These are phyloP conservation scores for Triops cancriformis DNA, from an alignment of 1,140 invertebrate species.

Conservation along the genomic window DNA sequence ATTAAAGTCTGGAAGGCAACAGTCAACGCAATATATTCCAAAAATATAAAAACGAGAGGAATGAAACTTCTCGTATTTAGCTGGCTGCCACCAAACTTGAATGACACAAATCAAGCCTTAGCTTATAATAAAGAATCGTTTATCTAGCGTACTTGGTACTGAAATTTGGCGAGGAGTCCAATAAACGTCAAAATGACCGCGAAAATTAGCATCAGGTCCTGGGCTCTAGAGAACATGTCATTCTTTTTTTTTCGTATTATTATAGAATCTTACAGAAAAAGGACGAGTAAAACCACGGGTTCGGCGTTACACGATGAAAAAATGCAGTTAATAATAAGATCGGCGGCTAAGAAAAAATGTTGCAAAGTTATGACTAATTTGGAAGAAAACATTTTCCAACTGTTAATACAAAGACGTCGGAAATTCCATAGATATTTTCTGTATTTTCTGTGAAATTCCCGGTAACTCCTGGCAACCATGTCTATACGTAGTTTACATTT, in stretches of 20 bases:
- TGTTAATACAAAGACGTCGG: not conserved
- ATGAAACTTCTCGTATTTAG: not conserved
- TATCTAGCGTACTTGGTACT: not conserved
- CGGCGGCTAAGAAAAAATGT: not conserved
- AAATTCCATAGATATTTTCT: not conserved
- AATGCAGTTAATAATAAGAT: not conserved
- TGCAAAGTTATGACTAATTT: not conserved
- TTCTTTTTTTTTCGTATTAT: not conserved
- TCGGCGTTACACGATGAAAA: not conserved
- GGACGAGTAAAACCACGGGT: not conserved
- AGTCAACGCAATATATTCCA: not conserved
- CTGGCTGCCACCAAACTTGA: not conserved
- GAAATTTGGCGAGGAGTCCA: not conserved
- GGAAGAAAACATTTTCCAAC: not conserved
- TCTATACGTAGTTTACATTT: not conserved
- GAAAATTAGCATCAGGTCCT: not conserved
- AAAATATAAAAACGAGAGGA: not conserved
- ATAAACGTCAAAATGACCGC: not conserved
- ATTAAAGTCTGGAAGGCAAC: not conserved
- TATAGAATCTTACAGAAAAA: not conserved
- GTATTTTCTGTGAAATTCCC: not conserved
- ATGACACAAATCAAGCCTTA: not conserved
- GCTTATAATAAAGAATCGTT: not conserved
- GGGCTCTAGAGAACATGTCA: not conserved
- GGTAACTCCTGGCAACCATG: not conserved